Percentiles rank a stretch among this genome's conserved stretches.
These are phyloP conservation scores for Aplocera efformata DNA, from an alignment of 2,888 invertebrate genomes.

Conservation along the genomic window DNA sequence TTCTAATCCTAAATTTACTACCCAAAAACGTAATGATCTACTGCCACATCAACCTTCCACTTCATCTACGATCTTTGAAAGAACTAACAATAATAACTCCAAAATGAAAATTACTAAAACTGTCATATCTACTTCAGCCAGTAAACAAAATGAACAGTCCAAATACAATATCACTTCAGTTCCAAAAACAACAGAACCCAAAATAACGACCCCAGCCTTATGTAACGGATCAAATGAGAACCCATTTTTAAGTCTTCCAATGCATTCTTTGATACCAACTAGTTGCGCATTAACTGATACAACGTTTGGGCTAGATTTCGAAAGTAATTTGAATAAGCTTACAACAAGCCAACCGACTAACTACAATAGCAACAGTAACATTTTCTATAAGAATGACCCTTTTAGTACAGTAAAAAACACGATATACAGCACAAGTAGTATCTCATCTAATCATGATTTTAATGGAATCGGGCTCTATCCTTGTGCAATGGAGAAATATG, in stretches of 20 bases:
- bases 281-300: slow-evolving; percentile 54
- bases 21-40: slow-evolving; percentile 43
- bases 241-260: slow-evolving; percentile 64
- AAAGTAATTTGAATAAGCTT: slow-evolving; percentile 61
- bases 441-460: slow-evolving; percentile 68
- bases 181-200: slow-evolving; percentile 41
- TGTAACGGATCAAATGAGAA: slow-evolving; percentile 54
- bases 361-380: slow-evolving; percentile 53
- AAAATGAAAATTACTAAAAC: slow-evolving; percentile 39
- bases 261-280: slow-evolving; percentile 60
- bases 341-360: slow-evolving; percentile 49
- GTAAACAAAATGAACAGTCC: slow-evolving; percentile 45
- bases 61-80: slow-evolving; percentile 46
- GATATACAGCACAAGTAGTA: slow-evolving; percentile 71
- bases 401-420: slow-evolving; percentile 63
- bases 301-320: slow-evolving; percentile 63
- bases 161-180: slow-evolving; percentile 45
- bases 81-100: slow-evolving; percentile 37
- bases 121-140: slow-evolving; percentile 26
- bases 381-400: slow-evolving; percentile 70
- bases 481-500: slow-evolving; percentile 73
- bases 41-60: slow-evolving; percentile 29
- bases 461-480: slow-evolving; percentile 70
- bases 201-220: slow-evolving; percentile 38
- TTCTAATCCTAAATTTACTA: slow-evolving; percentile 40